Base-by-base conservation (phyloP, 2,113 vertebrate species). In the Myotis lucifugus region DNA sequence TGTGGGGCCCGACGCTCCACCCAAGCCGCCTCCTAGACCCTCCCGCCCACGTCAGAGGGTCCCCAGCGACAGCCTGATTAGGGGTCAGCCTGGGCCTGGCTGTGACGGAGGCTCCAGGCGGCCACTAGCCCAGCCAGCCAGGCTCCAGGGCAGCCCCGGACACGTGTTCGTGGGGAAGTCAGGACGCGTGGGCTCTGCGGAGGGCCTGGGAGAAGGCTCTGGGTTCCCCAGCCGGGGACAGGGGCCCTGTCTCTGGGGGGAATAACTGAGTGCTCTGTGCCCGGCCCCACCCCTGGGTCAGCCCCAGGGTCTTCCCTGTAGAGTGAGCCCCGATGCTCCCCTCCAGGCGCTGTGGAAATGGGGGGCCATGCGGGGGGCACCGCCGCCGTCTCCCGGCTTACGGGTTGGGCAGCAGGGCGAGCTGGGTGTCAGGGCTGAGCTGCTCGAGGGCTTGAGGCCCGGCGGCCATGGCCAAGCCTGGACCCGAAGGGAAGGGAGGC, bases 41-140 rank as follows among this genome's bases (percentile, higher is more conserved):
- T 8, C 10, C 14, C 19, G 0, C 0, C 5, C 13, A 13, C 34
- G 46, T 23, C 61, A 7, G 3, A 8, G 66, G 21, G 37, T 5
- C 89, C 69, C 37, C 27, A 1, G 40, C 34, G 8, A n/a, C 0
- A 2, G 1, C 37, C 61, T 86, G 86, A 67, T 40, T 64, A 4
- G 0, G 29, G n/a, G 52, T 72, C 29, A 25, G 15, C 70, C 27
- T n/a, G 76, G 40, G 40, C 18, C 73, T 82, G 27, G 54, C 66
- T 66, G 42, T 81, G 46, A 82, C 54, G 0, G 3, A 18, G 91
- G 8, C 10, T 37, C 54, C 25, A 12, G 70, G 50, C 0, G 10
- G 59, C 12, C 52, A 13, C 81, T 27, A 6, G 52, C 34, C 85
- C 27, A 14, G 64, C 54, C 46, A 77, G 46, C 42, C 89, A 19